Conservation (phyloP, 2,888 invertebrate genomes). For the Heliconius aoede region DNA sequence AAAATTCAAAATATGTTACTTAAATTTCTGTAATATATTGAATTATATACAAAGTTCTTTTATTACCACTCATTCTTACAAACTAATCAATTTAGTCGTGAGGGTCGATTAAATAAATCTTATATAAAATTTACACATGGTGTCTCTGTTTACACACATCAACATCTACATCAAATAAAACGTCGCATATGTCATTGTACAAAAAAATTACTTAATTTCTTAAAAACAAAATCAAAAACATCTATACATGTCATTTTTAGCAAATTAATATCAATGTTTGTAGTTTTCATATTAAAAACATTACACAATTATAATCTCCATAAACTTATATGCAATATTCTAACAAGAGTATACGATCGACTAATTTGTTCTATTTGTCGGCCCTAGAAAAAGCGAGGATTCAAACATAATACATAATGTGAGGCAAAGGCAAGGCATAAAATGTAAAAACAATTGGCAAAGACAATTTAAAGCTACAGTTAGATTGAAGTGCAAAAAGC, state of each 20-base stretch:
- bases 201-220: conserved; percentile 58
- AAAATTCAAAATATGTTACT: conserved; percentile 78
- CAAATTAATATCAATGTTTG: conserved; percentile 51
- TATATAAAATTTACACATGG: conserved; percentile 73
- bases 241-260: conserved; percentile 52
- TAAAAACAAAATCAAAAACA: conserved; percentile 48
- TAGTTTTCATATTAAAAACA: conserved; percentile 42
- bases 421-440: conserved; percentile 40
- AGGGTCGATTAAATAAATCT: conserved; percentile 80
- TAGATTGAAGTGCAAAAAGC: neutral
- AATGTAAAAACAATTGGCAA: conserved; percentile 15
- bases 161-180: conserved; percentile 67
- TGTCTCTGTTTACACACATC: conserved; percentile 68
- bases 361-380: conserved; percentile 65
- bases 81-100: conserved; percentile 78
- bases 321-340: conserved; percentile 57
- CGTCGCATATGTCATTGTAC: conserved; percentile 71
- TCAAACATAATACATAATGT: conserved; percentile 40
- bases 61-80: conserved; percentile 78
- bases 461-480: neutral
- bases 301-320: conserved; percentile 58
- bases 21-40: conserved; percentile 78
- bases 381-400: conserved; percentile 54
- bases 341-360: conserved; percentile 58
- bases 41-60: conserved; percentile 79